phyloP scores from a whole-genome alignment of 2,888 invertebrate species.

The Epinotia bilunana region DNA sequence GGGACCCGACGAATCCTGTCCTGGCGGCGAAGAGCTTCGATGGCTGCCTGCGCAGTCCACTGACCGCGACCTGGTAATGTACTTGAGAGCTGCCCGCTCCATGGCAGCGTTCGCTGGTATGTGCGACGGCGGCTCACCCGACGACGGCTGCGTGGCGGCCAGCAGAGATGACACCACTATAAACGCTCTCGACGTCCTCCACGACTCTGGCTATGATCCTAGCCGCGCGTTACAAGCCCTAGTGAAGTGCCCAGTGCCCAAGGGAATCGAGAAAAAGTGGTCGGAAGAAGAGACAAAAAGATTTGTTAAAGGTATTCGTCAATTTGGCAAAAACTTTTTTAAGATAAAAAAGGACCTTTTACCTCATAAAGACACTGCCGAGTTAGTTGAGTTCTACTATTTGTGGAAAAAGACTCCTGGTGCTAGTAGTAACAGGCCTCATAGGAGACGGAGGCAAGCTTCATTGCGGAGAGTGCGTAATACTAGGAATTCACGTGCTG shows the following conservation, averaged over 20 bases:
- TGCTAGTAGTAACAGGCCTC: constrained; percentile 98
- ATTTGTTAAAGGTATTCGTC: constrained; percentile 98
- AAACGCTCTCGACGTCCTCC: constrained; percentile 97
- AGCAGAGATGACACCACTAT: constrained; percentile 98
- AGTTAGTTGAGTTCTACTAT: constrained; percentile 99
- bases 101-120: constrained; percentile 99
- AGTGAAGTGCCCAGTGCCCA: constrained; percentile 98
- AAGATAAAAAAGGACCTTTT: constrained; percentile 98
- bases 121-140: constrained; percentile 99
- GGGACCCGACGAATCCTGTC: constrained; percentile 78
- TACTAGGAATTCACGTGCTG: constrained; percentile 93
- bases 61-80: constrained; percentile 98
- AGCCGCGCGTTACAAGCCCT: constrained; percentile 97
- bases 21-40: constrained; percentile 92
- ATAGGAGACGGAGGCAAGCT: constrained; percentile 94
- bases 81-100: constrained; percentile 97
- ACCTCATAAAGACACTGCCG: constrained; percentile 98
- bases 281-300: constrained; percentile 98
- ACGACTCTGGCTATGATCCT: constrained; percentile 98
- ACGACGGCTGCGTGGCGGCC: constrained; percentile 98
- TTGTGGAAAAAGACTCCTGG: constrained; percentile 99
- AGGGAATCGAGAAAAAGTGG: constrained; percentile 99
- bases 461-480: constrained; percentile 94
- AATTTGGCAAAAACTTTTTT: constrained; percentile 99
- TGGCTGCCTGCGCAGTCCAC: constrained; percentile 97